Evolutionary conservation across 1,140 invertebrate genomes (phyloP).

Genomic region (Globodera ellingtonae): DNA sequence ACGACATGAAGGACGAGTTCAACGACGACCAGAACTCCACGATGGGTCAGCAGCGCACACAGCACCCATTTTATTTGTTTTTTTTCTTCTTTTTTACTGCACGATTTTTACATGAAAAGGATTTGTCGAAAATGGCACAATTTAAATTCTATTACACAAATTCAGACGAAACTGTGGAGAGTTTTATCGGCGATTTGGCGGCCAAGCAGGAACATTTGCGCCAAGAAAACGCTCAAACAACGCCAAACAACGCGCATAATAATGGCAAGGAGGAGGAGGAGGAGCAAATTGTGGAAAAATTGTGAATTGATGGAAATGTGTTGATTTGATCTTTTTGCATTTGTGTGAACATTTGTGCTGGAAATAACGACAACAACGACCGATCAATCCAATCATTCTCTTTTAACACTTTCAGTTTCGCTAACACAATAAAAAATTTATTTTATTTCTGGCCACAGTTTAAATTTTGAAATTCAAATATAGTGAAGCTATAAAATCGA

Average conservation of each 20-base stretch:
- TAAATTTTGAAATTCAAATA: no score
- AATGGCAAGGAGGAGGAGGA: background rate
- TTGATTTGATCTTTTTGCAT: no score
- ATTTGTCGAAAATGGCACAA: no score
- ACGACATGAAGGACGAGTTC: constrained; percentile 61
- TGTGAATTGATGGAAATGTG: background rate
- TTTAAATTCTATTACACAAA: background rate
- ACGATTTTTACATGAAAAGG: no score
- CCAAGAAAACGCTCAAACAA: background rate
- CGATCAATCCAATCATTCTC: no score
- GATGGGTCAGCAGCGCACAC: constrained; percentile 12
- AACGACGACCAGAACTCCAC: constrained; percentile 58
- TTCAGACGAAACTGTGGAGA: constrained; percentile 32
- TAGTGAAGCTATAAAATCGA: no score
- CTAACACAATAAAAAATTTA: no score
- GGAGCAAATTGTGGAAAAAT: background rate
- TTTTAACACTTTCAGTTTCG: no score
- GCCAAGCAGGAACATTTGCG: constrained; percentile 10
- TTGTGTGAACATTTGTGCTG: no score
- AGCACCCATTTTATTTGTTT: background rate
- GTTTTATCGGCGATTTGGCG: constrained; percentile 66
- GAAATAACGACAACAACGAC: no score
- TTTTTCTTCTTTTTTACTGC: constrained; percentile 29
- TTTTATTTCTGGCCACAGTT: no score
- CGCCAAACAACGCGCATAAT: background rate